These are phyloP conservation scores for Tanypteryx hageni DNA, from an alignment of 2,888 invertebrate genomes.

Conservation along the genomic window DNA sequence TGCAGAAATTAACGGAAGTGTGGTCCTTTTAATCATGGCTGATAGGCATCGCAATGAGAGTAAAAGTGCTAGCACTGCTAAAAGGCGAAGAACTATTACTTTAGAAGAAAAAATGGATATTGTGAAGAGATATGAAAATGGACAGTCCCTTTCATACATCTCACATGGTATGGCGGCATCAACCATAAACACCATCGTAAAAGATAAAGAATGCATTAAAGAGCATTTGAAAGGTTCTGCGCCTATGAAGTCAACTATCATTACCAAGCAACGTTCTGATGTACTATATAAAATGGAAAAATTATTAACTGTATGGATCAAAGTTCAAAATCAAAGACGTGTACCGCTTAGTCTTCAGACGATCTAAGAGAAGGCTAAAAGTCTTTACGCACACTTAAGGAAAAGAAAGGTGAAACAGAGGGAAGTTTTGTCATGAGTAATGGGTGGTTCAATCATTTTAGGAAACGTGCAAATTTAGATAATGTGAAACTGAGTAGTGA, in stretches of 20 bases:
- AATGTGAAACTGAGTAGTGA: slow-evolving; percentile 68
- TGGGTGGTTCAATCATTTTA: background rate
- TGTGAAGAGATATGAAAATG: too few relatives aligned
- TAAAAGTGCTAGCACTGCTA: too few relatives aligned
- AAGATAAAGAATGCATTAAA: too few relatives aligned
- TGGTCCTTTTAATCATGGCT: too few relatives aligned
- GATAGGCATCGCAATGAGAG: too few relatives aligned
- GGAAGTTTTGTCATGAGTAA: slow-evolving; percentile 3
- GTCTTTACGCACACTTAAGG: background rate
- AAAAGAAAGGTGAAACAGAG: background rate
- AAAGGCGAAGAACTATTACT: too few relatives aligned
- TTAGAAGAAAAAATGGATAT: too few relatives aligned
- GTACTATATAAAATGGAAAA: slow-evolving; percentile 16
- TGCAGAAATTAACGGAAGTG: too few relatives aligned
- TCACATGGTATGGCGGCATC: too few relatives aligned
- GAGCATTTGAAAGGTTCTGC: too few relatives aligned
- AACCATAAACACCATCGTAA: too few relatives aligned
- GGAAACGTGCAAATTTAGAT: slow-evolving; percentile 59
- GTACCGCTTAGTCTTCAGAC: background rate
- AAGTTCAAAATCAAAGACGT: background rate
- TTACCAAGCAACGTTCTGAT: background rate
- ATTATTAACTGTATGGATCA: background rate
- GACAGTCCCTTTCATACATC: too few relatives aligned
- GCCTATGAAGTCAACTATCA: background rate
- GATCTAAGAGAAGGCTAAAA: background rate